A percentile compares a stretch with the other conserved stretches of the same genome.
phyloP scores from a whole-genome alignment of 2,888 invertebrate species.

The Criorhina ranunculi region DNA sequence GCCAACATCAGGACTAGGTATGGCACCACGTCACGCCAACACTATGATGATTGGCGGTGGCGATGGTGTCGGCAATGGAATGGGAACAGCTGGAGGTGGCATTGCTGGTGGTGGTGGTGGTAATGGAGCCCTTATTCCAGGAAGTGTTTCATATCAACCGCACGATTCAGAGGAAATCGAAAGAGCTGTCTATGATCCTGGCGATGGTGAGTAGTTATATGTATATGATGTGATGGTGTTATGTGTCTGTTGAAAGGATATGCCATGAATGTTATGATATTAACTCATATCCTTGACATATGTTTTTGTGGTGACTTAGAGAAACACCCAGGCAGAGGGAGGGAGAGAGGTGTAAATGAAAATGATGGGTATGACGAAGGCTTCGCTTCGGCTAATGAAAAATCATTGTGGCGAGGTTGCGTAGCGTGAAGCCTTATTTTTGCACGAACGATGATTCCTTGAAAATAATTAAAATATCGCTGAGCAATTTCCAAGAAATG shows the following conservation, averaged over 20 bases:
- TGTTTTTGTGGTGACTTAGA: background rate
- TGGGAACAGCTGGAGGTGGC: constrained; percentile 62
- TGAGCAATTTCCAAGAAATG: background rate
- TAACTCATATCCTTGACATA: constrained; percentile 25
- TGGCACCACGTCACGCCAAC: constrained; percentile 64
- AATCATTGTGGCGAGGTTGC: background rate
- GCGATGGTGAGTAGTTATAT: constrained; percentile 82
- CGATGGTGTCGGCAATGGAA: constrained; percentile 35
- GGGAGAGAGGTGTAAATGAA: background rate
- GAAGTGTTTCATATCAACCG: constrained; percentile 78
- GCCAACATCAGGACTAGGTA: constrained; percentile 45
- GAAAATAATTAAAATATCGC: constrained; percentile 49
- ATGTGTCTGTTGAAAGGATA: background rate
- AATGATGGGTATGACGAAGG: background rate
- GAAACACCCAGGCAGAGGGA: no score
- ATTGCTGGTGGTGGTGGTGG: constrained; percentile 37
- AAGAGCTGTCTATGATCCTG: constrained; percentile 83
- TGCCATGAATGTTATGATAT: constrained; percentile 5
- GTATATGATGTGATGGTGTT: constrained; percentile 8
- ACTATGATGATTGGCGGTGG: constrained; percentile 66
- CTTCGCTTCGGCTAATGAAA: background rate
- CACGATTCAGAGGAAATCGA: constrained; percentile 79
- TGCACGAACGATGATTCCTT: background rate
- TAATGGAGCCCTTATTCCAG: constrained; percentile 74
- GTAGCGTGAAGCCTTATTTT: background rate